phyloP scores from a whole-genome alignment of 2,113 vertebrate species.

The Pygoscelis adeliae region DNA sequence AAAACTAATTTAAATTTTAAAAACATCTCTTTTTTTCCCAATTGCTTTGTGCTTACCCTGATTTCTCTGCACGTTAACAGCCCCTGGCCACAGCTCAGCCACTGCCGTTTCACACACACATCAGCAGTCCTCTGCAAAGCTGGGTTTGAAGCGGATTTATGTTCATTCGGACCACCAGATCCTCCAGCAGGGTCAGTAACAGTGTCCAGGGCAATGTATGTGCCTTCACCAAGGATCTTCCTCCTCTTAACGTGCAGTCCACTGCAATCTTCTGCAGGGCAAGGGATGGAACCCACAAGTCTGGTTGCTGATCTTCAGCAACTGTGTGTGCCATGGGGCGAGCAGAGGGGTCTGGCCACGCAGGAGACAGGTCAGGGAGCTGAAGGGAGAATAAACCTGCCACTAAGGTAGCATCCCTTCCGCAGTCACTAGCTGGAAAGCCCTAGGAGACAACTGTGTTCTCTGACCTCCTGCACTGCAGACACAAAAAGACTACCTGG shows the following conservation, averaged over 20 bases:
- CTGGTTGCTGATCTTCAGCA: background rate
- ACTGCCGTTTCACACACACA: background rate
- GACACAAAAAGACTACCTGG: no score
- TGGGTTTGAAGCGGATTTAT: background rate
- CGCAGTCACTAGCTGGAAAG: background rate
- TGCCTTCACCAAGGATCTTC: background rate
- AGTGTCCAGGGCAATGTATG: fast-evolving
- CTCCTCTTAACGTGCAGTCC: background rate
- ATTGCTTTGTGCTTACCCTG: background rate
- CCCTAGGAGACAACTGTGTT: fast-evolving
- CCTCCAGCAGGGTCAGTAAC: background rate
- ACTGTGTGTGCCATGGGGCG: fast-evolving
- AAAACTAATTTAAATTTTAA: slow-evolving; percentile 29
- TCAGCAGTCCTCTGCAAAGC: background rate
- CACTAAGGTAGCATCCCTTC: background rate
- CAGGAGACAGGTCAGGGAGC: background rate
- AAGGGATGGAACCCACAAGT: background rate
- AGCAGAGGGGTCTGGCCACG: background rate
- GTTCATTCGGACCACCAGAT: background rate
- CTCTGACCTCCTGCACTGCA: background rate
- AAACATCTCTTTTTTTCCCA: background rate
- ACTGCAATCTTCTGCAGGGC: no score
- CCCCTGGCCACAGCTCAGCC: background rate
- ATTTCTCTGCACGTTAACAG: background rate
- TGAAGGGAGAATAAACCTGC: background rate